phyloP scores from a whole-genome alignment of 2,113 vertebrate genomes.

The Hemiprocne comata region DNA sequence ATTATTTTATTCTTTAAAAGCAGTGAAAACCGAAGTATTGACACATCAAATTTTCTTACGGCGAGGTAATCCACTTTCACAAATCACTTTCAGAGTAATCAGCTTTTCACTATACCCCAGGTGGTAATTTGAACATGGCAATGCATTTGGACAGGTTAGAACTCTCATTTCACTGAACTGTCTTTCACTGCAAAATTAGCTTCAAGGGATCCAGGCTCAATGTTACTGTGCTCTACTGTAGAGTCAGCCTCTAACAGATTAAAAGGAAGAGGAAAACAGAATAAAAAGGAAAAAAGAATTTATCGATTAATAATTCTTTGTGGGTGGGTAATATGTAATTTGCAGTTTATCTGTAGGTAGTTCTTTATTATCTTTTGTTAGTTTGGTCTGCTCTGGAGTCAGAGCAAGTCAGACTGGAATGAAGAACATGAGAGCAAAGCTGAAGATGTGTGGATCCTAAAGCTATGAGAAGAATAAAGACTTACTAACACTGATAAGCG shows the following conservation, averaged over 20 bases:
- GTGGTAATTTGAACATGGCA: background rate
- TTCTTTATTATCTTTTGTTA: constrained; percentile 82
- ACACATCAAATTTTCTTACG: background rate
- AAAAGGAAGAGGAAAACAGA: background rate
- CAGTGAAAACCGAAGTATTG: background rate
- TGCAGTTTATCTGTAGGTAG: constrained; percentile 60
- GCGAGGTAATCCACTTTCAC: background rate
- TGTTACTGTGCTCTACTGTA: background rate
- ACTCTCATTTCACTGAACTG: background rate
- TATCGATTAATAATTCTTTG: background rate
- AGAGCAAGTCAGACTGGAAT: constrained; percentile 79
- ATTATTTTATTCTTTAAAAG: background rate
- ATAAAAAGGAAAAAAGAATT: background rate
- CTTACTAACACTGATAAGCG: constrained; percentile 72
- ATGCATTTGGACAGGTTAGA: background rate
- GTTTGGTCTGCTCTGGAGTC: constrained; percentile 84
- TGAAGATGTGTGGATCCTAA: constrained; percentile 77
- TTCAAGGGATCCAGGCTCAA: background rate
- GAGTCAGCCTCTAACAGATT: background rate
- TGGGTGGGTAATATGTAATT: constrained; percentile 30
- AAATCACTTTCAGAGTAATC: background rate
- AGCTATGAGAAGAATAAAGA: constrained; percentile 83
- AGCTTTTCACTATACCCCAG: background rate
- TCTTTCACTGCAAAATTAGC: background rate
- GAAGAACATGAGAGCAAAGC: constrained; percentile 76